A percentile compares a stretch with the other conserved stretches of the same genome.
Conservation (phyloP, 2,113 vertebrate genomes). For the Mohoua ochrocephala region DNA sequence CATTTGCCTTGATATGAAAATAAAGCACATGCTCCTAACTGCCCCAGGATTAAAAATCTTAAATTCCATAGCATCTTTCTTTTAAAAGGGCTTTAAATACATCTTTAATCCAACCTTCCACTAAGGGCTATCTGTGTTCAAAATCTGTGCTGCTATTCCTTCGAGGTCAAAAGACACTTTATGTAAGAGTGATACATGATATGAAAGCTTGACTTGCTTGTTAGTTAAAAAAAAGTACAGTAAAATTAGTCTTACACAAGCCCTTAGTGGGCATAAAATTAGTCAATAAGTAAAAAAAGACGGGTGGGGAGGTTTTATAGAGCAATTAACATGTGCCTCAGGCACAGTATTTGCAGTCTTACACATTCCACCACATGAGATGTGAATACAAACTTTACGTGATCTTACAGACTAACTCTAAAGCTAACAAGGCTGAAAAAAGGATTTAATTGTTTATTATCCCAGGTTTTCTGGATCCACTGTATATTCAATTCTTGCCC, state of each 20-base stretch:
- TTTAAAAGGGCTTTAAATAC: neutral
- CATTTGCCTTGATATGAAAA: neutral
- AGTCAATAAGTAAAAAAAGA: slow-evolving; percentile 12
- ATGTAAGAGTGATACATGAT: neutral
- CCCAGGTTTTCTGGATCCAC: neutral
- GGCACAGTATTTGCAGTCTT: neutral
- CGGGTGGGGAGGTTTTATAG: slow-evolving; percentile 23
- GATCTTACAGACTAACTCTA: neutral
- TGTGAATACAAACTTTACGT: neutral
- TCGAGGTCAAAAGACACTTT: neutral
- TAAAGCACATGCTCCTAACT: neutral
- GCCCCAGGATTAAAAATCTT: neutral
- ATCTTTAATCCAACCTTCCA: neutral
- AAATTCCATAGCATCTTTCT: neutral
- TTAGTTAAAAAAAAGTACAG: neutral
- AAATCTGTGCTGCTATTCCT: neutral
- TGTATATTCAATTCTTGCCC: neutral
- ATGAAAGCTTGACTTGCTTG: neutral
- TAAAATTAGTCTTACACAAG: neutral
- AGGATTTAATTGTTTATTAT: neutral
- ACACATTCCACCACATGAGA: neutral
- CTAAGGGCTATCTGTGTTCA: neutral
- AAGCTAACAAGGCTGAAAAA: neutral
- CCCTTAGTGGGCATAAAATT: neutral
- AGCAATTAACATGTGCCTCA: neutral